Conservation (phyloP, 1,140 invertebrate species). For the Drosophila arawakana region DNA sequence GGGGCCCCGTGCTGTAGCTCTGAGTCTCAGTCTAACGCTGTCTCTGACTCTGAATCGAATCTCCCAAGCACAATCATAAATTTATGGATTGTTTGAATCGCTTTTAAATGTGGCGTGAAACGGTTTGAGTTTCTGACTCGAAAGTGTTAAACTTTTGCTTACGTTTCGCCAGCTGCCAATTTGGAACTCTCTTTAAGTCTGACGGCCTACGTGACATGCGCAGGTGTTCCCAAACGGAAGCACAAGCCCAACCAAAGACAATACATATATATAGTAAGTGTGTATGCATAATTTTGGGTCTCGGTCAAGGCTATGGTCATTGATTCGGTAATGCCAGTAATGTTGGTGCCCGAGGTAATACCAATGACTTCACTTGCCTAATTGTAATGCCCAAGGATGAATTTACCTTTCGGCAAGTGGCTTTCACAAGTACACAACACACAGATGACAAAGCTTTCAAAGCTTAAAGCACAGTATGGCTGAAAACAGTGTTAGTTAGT, state of each 20-base stretch:
- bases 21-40: not conserved
- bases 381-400: slow-evolving; percentile 4
- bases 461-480: not conserved
- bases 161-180: slow-evolving; percentile 53
- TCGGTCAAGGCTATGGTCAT: slow-evolving; percentile 67
- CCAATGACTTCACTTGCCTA: not conserved
- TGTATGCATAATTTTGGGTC: slow-evolving; percentile 44
- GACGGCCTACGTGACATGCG: slow-evolving; percentile 64
- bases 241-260: slow-evolving; percentile 45
- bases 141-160: slow-evolving; percentile 48
- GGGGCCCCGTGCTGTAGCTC: slow-evolving; percentile 29
- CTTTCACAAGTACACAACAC: not conserved
- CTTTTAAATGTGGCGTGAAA: slow-evolving; percentile 75
- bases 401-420: not conserved
- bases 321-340: slow-evolving; percentile 4
- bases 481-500: not conserved
- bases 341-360: slow-evolving; percentile 14
- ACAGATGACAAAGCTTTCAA: not conserved
- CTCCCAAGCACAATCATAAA: slow-evolving; percentile 63
- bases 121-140: slow-evolving; percentile 73
- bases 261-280: slow-evolving; percentile 21
- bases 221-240: slow-evolving; percentile 71
- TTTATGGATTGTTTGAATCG: slow-evolving; percentile 71
- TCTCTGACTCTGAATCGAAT: not conserved
- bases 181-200: slow-evolving; percentile 28